Percentiles rank a stretch among this genome's conserved stretches.
Conservation (phyloP, 2,888 invertebrate species). For the Cantharis nigra region DNA sequence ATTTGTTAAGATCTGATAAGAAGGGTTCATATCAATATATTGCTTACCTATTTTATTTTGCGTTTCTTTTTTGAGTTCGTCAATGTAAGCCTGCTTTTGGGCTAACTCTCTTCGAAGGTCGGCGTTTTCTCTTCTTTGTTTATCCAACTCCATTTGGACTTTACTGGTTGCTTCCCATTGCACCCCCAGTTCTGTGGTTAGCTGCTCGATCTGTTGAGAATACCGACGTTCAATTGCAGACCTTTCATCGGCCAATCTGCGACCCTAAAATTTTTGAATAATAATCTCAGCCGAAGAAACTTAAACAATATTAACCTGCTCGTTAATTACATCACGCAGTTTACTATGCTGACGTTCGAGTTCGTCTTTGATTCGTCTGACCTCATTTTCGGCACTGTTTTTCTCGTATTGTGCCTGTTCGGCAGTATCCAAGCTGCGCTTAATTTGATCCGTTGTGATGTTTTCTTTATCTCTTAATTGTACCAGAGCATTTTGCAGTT, state of each 20-base stretch:
- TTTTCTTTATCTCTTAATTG: constrained; percentile 67
- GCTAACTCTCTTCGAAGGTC: constrained; percentile 78
- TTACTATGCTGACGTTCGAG: constrained; percentile 76
- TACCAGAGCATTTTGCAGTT: constrained; percentile 68
- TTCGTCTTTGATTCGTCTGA: constrained; percentile 76
- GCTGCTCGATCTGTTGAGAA: constrained; percentile 74
- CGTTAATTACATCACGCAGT: constrained; percentile 74
- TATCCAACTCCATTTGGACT: constrained; percentile 76
- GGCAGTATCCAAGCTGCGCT: constrained; percentile 70
- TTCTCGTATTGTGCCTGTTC: constrained; percentile 80
- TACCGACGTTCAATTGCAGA: constrained; percentile 75
- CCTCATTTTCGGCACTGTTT: constrained; percentile 74
- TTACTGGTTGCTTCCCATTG: constrained; percentile 83
- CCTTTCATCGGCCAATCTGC: constrained; percentile 72
- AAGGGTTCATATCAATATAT: background rate
- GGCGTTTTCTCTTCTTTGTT: constrained; percentile 75
- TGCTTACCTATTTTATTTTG: constrained; percentile 73
- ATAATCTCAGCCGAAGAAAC: background rate
- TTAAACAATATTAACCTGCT: constrained; percentile 61
- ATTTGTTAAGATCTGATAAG: no score
- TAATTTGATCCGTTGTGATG: constrained; percentile 67
- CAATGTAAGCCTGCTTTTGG: constrained; percentile 75
- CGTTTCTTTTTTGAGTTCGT: constrained; percentile 79
- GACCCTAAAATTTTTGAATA: constrained; percentile 44
- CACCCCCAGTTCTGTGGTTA: constrained; percentile 76